Evolutionary conservation across 2,113 vertebrate species (phyloP).

Genomic region (Perca schrenkii): DNA sequence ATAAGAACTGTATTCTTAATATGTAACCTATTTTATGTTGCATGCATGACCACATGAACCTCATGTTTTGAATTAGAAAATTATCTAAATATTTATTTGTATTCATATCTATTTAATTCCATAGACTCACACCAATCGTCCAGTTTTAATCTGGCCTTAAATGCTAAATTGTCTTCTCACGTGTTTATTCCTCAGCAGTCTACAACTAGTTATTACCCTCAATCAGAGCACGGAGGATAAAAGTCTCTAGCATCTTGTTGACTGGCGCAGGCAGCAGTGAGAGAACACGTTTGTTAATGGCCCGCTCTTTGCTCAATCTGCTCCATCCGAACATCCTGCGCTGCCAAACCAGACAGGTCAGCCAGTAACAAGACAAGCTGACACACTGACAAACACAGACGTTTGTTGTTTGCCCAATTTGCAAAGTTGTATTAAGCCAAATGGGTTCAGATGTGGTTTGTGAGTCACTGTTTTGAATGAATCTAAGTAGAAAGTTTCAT

Average conservation of each 20-base stretch:
- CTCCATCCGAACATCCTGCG: conserved; percentile 27
- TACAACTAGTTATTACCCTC: conserved; percentile 22
- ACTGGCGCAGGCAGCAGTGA: conserved; percentile 31
- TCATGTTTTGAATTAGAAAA: no score
- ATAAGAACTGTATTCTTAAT: no score
- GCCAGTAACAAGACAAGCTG: conserved; percentile 19
- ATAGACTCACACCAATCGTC: no score
- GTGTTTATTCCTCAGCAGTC: conserved; percentile 29
- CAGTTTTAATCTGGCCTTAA: background rate
- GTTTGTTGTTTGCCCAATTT: conserved; percentile 15
- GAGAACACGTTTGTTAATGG: conserved; percentile 44
- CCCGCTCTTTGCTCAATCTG: background rate
- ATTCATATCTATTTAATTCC: no score
- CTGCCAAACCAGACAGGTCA: conserved; percentile 35
- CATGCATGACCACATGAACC: no score
- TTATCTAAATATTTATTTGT: no score
- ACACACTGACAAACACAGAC: conserved; percentile 28
- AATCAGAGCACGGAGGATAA: conserved; percentile 23
- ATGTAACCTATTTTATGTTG: no score
- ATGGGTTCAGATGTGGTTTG: conserved; percentile 6
- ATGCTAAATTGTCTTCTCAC: conserved; percentile 1
- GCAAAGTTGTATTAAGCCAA: conserved; percentile 5
- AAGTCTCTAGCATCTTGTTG: conserved; percentile 36
- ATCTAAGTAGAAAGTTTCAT: conserved; percentile 3
- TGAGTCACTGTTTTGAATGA: conserved; percentile 6